phyloP scores from a whole-genome alignment of 2,113 vertebrate genomes.

The Nerophis lumbriciformis region DNA sequence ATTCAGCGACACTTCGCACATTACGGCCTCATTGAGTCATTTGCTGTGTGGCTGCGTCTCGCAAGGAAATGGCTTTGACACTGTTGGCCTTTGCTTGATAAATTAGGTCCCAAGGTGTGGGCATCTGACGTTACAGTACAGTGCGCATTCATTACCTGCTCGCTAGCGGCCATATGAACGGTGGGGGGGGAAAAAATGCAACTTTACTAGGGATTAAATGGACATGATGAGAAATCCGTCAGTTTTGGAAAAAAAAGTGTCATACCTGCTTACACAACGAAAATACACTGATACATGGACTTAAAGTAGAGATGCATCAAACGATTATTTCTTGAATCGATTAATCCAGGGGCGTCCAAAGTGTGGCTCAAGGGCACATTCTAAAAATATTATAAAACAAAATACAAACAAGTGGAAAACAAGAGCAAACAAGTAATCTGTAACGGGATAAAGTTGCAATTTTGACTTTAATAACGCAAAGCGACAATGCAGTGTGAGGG shows the following conservation, averaged over 20 bases:
- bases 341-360: no score
- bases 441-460: no score
- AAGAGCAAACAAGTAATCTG: no score
- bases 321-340: no score
- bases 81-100: constrained; percentile 58
- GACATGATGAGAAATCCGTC: constrained; percentile 9
- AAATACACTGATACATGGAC: background rate
- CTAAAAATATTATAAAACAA: no score
- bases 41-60: constrained; percentile 44
- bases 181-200: constrained; percentile 9
- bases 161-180: constrained; percentile 25
- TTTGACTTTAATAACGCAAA: no score
- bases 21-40: constrained; percentile 43
- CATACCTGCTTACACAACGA: background rate
- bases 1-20: constrained; percentile 22
- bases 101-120: constrained; percentile 55
- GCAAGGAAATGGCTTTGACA: constrained; percentile 51
- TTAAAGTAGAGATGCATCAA: no score
- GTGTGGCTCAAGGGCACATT: no score
- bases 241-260: background rate
- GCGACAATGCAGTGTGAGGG: no score
- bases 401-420: no score
- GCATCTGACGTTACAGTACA: constrained; percentile 39
- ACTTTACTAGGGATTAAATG: constrained; percentile 23
- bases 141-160: constrained; percentile 48